A percentile compares a stretch with the other conserved stretches of the same genome.
Conservation (phyloP, 2,888 invertebrate species). For the Coremacera marginata region DNA sequence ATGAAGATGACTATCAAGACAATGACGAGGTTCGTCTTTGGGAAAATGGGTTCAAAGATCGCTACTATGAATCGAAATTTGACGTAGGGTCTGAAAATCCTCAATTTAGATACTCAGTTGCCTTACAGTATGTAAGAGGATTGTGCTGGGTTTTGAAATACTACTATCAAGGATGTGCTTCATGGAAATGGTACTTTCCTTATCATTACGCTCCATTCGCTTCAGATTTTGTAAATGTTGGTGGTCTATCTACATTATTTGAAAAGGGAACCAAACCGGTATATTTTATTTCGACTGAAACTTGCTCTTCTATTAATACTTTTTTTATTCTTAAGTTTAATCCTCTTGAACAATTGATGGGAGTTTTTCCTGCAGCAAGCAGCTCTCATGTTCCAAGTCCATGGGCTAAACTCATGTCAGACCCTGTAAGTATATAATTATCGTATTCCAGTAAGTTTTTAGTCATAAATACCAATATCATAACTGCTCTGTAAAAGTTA, state of each 20-base stretch:
- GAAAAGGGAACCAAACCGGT: constrained; percentile 90
- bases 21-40: constrained; percentile 77
- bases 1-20: constrained; percentile 49
- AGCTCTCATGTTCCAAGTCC: constrained; percentile 91
- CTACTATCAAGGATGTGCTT: constrained; percentile 99
- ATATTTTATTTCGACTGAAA: constrained; percentile 61
- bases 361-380: constrained; percentile 98
- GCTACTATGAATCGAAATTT: constrained; percentile 97
- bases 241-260: constrained; percentile 87
- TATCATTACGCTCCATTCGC: constrained; percentile 99
- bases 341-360: constrained; percentile 98
- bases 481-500: too few relatives aligned
- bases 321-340: constrained; percentile 78
- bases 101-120: constrained; percentile 92
- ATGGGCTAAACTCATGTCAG: constrained; percentile 94
- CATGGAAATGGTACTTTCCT: constrained; percentile 99
- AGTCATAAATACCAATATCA: too few relatives aligned
- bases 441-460: too few relatives aligned
- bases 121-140: constrained; percentile 93
- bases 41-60: constrained; percentile 98
- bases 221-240: constrained; percentile 95
- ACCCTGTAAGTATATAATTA: constrained; percentile 77
- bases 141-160: constrained; percentile 98
- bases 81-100: constrained; percentile 81
- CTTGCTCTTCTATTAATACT: neutral